Base-by-base conservation (phyloP, 2,113 vertebrate species). In the Ictalurus furcatus region DNA sequence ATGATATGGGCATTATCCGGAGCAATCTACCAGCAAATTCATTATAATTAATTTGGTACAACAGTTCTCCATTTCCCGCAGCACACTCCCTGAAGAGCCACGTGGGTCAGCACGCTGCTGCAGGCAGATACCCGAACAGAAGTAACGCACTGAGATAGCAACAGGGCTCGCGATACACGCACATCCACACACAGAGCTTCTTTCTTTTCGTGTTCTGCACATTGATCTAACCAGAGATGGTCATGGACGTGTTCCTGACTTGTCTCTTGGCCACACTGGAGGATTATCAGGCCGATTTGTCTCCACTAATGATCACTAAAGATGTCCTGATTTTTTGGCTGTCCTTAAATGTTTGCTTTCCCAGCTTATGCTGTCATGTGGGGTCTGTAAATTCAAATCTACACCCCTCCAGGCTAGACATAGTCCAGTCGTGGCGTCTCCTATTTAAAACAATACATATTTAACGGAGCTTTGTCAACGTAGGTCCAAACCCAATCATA, bases 1-100 rank as follows among this genome's bases (percentile, higher is more conserved):
- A 95, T 94, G 95, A 95, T 94, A 94, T 84, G 92, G 93, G 86
- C 92, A 94, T 95, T 95, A 96, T 94, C 93, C 90, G 89, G 93
- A 86, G 90, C 93, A 94, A 94, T 95, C 92, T 94, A 92, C 90
- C 94, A 93, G 92, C 91, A 94, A 95, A 95, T 90, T 91, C 79
- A 48, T 92, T 88, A 82, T 85, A 90, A 91, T 96, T 94, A 95
- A 96, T 96, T 95, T 95, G 89, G 83, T 91, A 87, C 90, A 93
- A 94, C 94, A 93, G 90, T 91, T 93, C 88, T 89, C 86, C 85
- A 79, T 90, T 90, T 91, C 82, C 90, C 44, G 52, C 85, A 88
- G 85, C 89, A 82, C 67, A 40, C 58, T 92, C 93, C 93, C 93
- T 61, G 65, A 87, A 91, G 93, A 92, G 87, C 73, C 89, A 74